Conservation (phyloP, 1,140 invertebrate genomes). For the Papilio helenus region DNA sequence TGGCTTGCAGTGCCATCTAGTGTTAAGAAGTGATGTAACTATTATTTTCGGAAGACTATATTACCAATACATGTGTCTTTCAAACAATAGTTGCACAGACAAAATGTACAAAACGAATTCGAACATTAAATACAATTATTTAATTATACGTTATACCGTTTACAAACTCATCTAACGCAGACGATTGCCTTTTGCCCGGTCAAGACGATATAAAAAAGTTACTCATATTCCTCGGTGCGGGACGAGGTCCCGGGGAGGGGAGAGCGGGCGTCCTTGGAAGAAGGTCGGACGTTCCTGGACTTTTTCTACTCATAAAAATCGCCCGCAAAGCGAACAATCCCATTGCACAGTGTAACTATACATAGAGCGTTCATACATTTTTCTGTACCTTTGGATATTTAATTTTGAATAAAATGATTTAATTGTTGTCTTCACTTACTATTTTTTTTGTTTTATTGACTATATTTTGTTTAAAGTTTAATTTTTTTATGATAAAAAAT, state of each 20-base stretch:
- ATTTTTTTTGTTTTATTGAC: background rate
- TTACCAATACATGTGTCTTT: too few species aligned
- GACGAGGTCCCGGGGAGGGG: background rate
- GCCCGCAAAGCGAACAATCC: constrained; percentile 51
- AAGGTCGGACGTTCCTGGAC: constrained; percentile 47
- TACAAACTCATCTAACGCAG: background rate
- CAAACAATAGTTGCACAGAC: too few species aligned
- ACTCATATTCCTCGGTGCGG: background rate
- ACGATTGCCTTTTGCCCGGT: constrained; percentile 15
- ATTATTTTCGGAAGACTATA: too few species aligned
- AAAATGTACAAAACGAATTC: too few species aligned
- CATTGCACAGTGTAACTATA: constrained; percentile 47
- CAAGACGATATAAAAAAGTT: constrained; percentile 5
- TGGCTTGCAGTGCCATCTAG: too few species aligned
- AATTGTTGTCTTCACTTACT: too few species aligned
- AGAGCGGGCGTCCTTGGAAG: constrained; percentile 53
- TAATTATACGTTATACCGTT: background rate
- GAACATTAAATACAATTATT: background rate
- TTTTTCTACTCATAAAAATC: constrained; percentile 63
- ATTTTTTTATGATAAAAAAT: background rate
- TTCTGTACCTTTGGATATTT: background rate
- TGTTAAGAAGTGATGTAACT: too few species aligned
- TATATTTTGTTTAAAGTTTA: background rate
- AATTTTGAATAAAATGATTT: background rate
- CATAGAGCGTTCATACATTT: constrained; percentile 29